phyloP scores from a whole-genome alignment of 2,888 invertebrate genomes.

The Spilosoma lubricipeda region DNA sequence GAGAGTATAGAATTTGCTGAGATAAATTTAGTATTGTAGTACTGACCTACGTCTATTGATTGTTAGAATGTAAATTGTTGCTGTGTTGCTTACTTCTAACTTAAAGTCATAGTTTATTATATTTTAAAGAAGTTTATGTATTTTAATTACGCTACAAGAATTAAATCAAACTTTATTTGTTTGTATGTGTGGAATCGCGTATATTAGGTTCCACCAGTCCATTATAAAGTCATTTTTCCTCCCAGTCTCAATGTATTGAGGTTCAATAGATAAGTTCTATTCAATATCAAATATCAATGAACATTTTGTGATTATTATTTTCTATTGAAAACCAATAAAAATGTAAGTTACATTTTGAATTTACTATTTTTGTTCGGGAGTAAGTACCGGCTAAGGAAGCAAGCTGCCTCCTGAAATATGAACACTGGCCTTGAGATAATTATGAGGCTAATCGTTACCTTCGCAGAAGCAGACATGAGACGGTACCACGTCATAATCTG shows the following conservation, averaged over 20 bases:
- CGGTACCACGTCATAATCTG: too few relatives aligned
- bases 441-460: too few relatives aligned
- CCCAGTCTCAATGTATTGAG: slow-evolving; percentile 17
- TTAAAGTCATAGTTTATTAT: background rate
- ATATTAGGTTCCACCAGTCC: background rate
- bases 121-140: background rate
- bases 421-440: too few relatives aligned
- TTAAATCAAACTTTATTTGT: background rate
- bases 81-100: background rate
- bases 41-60: background rate
- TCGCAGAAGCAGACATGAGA: too few relatives aligned
- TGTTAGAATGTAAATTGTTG: background rate
- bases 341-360: background rate
- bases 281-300: background rate
- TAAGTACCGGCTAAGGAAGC: too few relatives aligned
- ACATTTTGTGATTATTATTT: background rate
- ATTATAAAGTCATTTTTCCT: background rate
- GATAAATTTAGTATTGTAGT: background rate
- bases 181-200: background rate
- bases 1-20: background rate
- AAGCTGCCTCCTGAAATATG: too few relatives aligned
- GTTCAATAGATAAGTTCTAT: background rate
- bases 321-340: background rate
- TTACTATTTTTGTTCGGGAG: background rate
- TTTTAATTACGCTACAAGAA: background rate